Evolutionary conservation across 2,888 invertebrate genomes (phyloP).

Genomic region (Mythimna albipuncta): DNA sequence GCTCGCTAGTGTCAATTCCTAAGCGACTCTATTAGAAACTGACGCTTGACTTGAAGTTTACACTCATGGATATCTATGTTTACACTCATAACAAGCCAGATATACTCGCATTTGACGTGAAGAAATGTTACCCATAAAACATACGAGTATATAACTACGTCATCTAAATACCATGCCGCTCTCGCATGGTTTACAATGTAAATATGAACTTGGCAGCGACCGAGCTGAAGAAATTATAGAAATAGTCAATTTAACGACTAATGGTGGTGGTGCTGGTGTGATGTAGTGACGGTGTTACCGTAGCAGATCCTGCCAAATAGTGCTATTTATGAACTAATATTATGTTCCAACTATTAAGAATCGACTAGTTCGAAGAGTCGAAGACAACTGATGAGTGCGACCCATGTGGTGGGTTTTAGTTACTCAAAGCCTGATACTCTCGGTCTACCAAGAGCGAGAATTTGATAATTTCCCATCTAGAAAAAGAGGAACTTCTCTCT

Average conservation of each 20-base stretch:
- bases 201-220: constrained; percentile 43
- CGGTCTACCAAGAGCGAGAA: too few species aligned
- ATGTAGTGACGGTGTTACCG: background rate
- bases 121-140: constrained; percentile 12
- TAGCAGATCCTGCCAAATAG: too few species aligned
- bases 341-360: too few species aligned
- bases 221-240: background rate
- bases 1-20: background rate
- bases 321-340: too few species aligned
- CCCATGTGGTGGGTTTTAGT: too few species aligned
- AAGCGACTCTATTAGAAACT: background rate
- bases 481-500: too few species aligned
- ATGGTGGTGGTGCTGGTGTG: background rate
- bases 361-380: too few species aligned
- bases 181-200: constrained; percentile 31
- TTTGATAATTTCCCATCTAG: too few species aligned
- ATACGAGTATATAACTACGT: constrained; percentile 10
- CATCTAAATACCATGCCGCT: constrained; percentile 21
- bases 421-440: too few species aligned
- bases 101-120: constrained; percentile 30
- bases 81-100: constrained; percentile 24
- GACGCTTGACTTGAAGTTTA: too few species aligned
- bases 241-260: background rate
- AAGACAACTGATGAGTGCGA: too few species aligned
- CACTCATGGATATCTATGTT: too few species aligned